Percentiles rank a stretch among this genome's conserved stretches.
Evolutionary conservation across 2,888 invertebrate species (phyloP).

Genomic region (Acrobeloides nanus): DNA sequence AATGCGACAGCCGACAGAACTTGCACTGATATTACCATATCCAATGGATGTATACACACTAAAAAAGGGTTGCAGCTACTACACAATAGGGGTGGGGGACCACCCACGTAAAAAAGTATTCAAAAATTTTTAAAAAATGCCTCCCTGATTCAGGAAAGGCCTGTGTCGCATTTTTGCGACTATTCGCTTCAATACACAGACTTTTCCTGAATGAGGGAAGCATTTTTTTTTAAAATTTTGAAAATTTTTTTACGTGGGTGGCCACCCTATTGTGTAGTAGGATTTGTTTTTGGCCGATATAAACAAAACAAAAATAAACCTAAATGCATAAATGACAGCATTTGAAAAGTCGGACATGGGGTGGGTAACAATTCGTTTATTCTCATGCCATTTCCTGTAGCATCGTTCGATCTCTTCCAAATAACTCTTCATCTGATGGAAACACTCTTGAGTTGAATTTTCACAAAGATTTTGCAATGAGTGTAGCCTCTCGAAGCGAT

Average conservation of each 20-base stretch:
- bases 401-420: constrained; percentile 26
- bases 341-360: constrained; percentile 41
- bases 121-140: too few relatives aligned
- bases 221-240: constrained; percentile 1
- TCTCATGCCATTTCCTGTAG: constrained; percentile 33
- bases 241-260: not conserved
- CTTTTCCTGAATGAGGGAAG: too few relatives aligned
- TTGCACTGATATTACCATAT: constrained; percentile 43
- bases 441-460: constrained; percentile 18
- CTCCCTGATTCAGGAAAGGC: too few relatives aligned
- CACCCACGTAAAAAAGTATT: too few relatives aligned
- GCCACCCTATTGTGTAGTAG: too few relatives aligned
- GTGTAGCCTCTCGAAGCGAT: constrained; percentile 12
- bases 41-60: constrained; percentile 49
- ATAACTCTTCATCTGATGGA: constrained; percentile 19
- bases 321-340: constrained; percentile 43
- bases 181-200: too few relatives aligned
- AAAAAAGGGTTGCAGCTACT: constrained; percentile 7
- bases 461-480: constrained; percentile 16
- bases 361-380: constrained; percentile 30
- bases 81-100: too few relatives aligned
- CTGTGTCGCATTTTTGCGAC: too few relatives aligned
- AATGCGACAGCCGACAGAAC: constrained; percentile 24
- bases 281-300: too few relatives aligned
- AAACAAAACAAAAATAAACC: constrained; percentile 22